phyloP scores from a whole-genome alignment of 2,113 vertebrate species.

The Lamprotornis superbus region DNA sequence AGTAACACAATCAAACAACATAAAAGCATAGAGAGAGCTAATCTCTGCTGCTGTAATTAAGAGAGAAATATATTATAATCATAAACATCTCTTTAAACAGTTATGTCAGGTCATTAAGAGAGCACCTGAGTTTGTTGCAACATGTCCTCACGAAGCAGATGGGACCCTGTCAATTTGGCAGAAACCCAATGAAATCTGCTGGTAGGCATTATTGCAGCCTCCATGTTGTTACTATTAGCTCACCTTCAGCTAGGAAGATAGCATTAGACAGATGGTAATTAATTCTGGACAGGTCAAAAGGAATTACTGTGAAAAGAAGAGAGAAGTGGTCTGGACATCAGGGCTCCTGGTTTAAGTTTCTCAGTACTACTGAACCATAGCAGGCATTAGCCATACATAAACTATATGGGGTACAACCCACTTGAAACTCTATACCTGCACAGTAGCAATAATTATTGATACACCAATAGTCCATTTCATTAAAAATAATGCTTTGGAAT shows the following conservation, averaged over 20 bases:
- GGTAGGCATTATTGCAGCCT: neutral
- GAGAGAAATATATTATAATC: neutral
- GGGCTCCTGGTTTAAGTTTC: neutral
- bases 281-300: constrained; percentile 52
- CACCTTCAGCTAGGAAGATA: constrained; percentile 14
- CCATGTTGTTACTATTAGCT: neutral
- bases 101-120: constrained; percentile 57
- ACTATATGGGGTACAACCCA: neutral
- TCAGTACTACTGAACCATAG: neutral
- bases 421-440: neutral
- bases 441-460: neutral
- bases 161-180: neutral
- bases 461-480: neutral
- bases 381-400: neutral
- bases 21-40: neutral
- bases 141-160: constrained; percentile 53
- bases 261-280: constrained; percentile 51
- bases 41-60: constrained; percentile 13
- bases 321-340: neutral
- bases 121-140: constrained; percentile 45
- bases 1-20: neutral
- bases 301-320: constrained; percentile 22
- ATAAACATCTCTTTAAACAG: constrained; percentile 51
- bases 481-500: neutral
- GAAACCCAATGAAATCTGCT: neutral